A percentile compares a stretch with the other conserved stretches of the same genome.
Evolutionary conservation across 2,113 vertebrate genomes (phyloP).

Genomic region (Gallinago media): DNA sequence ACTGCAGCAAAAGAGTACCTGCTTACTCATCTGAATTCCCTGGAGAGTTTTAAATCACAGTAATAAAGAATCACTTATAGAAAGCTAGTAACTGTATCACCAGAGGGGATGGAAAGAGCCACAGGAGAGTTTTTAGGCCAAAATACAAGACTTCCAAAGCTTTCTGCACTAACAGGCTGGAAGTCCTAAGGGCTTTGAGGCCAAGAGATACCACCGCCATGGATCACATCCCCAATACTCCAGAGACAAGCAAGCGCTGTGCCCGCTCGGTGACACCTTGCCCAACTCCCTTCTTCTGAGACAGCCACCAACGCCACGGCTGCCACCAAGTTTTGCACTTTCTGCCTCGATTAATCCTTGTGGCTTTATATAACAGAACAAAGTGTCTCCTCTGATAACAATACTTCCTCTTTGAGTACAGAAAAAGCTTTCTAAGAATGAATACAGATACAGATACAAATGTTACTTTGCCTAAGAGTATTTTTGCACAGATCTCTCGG

Average conservation of each 20-base stretch:
- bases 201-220: background rate
- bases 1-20: conserved; percentile 2
- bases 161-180: background rate
- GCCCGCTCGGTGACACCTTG: rapidly evolving
- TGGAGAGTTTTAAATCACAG: conserved; percentile 2
- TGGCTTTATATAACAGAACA: background rate
- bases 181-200: background rate
- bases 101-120: background rate
- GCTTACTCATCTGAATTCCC: conserved; percentile 3
- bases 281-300: rapidly evolving
- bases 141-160: background rate
- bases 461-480: background rate
- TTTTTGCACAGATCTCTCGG: background rate
- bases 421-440: conserved; percentile 21
- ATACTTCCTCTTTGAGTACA: background rate
- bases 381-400: background rate
- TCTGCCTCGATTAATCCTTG: background rate
- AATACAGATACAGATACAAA: background rate
- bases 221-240: rapidly evolving
- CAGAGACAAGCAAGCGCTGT: rapidly evolving
- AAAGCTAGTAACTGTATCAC: conserved; percentile 1
- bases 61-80: conserved; percentile 23
- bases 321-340: background rate
- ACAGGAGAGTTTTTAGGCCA: background rate
- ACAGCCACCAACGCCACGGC: rapidly evolving